Percentiles rank a stretch among this genome's conserved stretches.
phyloP scores from a whole-genome alignment of 1,140 invertebrate genomes.

The Cryptotermes secundus region DNA sequence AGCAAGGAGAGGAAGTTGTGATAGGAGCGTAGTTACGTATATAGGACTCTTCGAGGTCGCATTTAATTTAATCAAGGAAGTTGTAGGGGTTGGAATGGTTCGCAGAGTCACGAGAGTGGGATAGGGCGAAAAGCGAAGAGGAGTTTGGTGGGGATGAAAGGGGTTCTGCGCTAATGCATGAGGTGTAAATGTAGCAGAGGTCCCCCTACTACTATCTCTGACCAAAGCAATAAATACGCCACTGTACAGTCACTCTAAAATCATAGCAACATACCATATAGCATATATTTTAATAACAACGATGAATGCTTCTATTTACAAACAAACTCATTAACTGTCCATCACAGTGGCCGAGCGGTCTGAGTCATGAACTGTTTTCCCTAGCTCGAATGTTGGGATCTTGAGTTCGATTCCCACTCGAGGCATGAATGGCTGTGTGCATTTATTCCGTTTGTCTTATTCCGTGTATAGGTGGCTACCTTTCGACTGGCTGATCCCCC shows the following conservation, averaged over 20 bases:
- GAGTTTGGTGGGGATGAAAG: neutral
- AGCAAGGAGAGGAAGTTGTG: neutral
- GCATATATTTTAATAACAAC: no score
- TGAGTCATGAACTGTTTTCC: no score
- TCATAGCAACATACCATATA: neutral
- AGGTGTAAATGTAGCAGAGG: conserved; percentile 5
- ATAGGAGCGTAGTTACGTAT: neutral
- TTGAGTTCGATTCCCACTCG: no score
- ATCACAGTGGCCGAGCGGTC: no score
- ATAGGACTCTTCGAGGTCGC: neutral
- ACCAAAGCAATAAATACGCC: neutral
- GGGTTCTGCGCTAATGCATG: conserved; percentile 17
- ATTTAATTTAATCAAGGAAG: conserved; percentile 18
- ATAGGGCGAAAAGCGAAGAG: neutral
- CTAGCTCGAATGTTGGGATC: no score
- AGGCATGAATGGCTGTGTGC: no score
- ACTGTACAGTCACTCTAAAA: neutral
- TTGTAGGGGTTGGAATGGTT: neutral
- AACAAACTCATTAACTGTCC: no score
- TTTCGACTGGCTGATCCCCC: no score
- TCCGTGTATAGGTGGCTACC: no score
- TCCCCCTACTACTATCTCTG: neutral
- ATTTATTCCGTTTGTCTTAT: no score
- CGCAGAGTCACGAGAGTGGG: neutral
- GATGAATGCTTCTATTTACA: no score